phyloP scores from a whole-genome alignment of 2,888 invertebrate genomes.

The Sericinus montela region DNA sequence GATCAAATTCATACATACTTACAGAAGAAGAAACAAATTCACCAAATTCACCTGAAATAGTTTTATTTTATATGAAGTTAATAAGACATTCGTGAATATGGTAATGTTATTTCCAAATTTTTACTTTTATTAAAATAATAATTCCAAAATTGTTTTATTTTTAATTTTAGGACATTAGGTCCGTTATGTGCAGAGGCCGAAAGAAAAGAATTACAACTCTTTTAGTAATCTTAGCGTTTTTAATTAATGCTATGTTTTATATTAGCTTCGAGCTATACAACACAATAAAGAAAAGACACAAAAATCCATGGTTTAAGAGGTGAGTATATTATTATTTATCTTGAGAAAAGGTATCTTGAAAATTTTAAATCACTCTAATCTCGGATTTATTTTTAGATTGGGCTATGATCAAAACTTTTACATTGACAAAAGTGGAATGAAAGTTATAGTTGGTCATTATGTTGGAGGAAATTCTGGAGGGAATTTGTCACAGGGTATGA shows the following conservation, averaged over 20 bases:
- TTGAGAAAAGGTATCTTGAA: too few species aligned
- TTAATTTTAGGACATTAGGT: conserved; percentile 53
- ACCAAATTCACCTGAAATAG: too few species aligned
- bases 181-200: conserved; percentile 59
- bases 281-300: conserved; percentile 47
- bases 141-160: not conserved
- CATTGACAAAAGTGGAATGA: conserved; percentile 86
- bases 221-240: conserved; percentile 48
- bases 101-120: too few species aligned
- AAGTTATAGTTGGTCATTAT: conserved; percentile 93
- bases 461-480: conserved; percentile 89
- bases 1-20: too few species aligned
- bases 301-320: conserved; percentile 58
- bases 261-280: conserved; percentile 61
- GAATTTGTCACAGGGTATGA: conserved; percentile 87
- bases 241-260: conserved; percentile 65
- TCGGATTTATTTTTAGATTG: conserved; percentile 58
- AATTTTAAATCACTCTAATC: too few species aligned
- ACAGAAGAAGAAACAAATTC: too few species aligned
- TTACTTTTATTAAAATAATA: too few species aligned
- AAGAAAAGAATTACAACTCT: conserved; percentile 60
- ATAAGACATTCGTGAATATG: too few species aligned
- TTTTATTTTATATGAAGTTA: too few species aligned
- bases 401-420: conserved; percentile 83
- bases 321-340: conserved; percentile 20